phyloP scores from a whole-genome alignment of 2,797 vertebrate species.

The Natrix natrix region DNA sequence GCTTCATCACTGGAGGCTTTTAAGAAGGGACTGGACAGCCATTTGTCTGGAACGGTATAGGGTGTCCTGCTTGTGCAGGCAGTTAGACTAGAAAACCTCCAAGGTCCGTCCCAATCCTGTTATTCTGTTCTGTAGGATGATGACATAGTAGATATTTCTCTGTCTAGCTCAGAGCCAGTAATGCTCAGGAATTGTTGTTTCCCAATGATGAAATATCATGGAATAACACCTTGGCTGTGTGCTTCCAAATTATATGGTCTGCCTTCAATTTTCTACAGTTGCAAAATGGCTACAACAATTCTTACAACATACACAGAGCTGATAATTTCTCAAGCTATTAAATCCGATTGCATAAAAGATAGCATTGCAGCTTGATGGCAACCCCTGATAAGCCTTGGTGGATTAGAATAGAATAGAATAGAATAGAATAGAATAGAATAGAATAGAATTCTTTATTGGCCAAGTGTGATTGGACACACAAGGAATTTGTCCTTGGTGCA shows the following conservation, averaged over 20 bases:
- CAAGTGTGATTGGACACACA: too few relatives aligned
- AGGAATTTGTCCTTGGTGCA: too few relatives aligned
- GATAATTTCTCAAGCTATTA: not conserved
- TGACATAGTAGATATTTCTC: not conserved
- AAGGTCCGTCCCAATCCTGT: too few relatives aligned
- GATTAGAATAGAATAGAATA: too few relatives aligned
- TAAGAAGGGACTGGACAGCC: too few relatives aligned
- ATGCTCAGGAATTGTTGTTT: not conserved
- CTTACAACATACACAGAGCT: not conserved
- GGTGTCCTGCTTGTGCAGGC: too few relatives aligned
- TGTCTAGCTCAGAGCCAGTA: not conserved
- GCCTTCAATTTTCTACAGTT: not conserved
- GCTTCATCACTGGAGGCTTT: too few relatives aligned
- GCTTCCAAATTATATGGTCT: not conserved
- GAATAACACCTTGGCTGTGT: not conserved
- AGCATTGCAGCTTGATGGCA: not conserved
- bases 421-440: too few relatives aligned
- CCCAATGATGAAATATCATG: not conserved
- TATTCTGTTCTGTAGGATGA: not conserved
- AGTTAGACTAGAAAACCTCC: too few relatives aligned
- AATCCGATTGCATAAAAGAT: conserved; percentile 39
- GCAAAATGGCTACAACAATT: not conserved
- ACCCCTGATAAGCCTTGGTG: not conserved
- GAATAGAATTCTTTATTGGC: too few relatives aligned
- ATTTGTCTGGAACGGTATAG: too few relatives aligned